Evolutionary conservation across 2,797 vertebrate genomes (phyloP), one percentile per base, ranked within the genome.

Genomic region (Pitangus sulphuratus): DNA sequence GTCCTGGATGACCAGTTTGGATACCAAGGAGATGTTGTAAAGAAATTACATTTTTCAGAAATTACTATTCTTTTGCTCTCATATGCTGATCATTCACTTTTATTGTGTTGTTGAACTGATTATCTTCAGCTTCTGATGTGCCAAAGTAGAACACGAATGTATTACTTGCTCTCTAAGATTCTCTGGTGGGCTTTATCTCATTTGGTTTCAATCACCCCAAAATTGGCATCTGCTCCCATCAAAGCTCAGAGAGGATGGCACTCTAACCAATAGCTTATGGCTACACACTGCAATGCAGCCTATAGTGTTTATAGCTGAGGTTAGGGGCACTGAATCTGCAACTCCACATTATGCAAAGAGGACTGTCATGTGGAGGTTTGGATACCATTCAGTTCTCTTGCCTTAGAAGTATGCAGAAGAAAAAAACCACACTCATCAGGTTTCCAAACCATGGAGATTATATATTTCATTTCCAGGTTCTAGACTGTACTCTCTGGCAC

Each of bases 401-500:
- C 64, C 16, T 28, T 70, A 83, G 83, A 82, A 48, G 45, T 71
- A 90, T 50, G 45, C 12, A 89, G 87, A 84, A 92, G 45, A 11
- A 81, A 70, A 95, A 86, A 69, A 9, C 37, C 60, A 70, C 87
- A 51, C n/a, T 95, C 30, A 44, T 84, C 65, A 50, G 12, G 17
- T 94, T 89, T 91, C 26, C 47, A 93, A 84, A 90, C 30, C 12
- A 37, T 81, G 18, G 21, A 71, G 45, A 84, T 74, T 85, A 51
- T 90, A 39, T 65, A 66, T 57, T 90, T 95, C 20, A 72, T 75
- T 91, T 92, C 83, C 39, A 84, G 50, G 72, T 91, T 95, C 92
- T 69, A 89, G 81, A 50, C 75, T 96, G 83, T 95, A 94, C 25
- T 87, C 64, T 94, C 74, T 93, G 93, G 83, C 71, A 91, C 45